Percentiles rank a stretch among this genome's conserved stretches.
Evolutionary conservation across 2,888 invertebrate species (phyloP).

Genomic region (Azorinus chamasolen): DNA sequence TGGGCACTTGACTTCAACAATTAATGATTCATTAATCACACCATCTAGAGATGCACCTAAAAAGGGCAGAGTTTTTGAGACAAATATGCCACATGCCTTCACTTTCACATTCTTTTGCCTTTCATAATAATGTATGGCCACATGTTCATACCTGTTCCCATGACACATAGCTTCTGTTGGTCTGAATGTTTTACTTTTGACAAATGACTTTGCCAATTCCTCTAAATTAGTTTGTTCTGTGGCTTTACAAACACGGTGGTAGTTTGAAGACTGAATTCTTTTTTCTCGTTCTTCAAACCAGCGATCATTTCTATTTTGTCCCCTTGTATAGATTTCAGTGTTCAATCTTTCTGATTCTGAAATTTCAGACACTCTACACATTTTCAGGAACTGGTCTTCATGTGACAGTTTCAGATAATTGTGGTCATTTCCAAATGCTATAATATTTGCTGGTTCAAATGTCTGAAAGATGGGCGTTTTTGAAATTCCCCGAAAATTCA

Average conservation of each 20-base stretch:
- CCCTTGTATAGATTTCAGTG: constrained; percentile 21
- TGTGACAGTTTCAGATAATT: constrained; percentile 43
- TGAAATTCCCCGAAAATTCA: constrained; percentile 51
- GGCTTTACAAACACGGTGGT: constrained; percentile 28
- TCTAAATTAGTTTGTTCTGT: constrained; percentile 13
- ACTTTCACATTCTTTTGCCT: constrained; percentile 10
- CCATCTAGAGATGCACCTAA: constrained; percentile 41
- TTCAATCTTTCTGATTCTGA: not conserved
- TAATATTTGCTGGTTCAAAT: constrained; percentile 52
- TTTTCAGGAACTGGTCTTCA: constrained; percentile 42
- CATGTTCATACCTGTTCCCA: constrained; percentile 36
- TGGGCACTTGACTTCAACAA: constrained; percentile 53
- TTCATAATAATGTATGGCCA: constrained; percentile 19
- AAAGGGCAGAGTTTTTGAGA: constrained; percentile 28
- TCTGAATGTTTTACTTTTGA: not conserved
- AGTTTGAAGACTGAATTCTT: constrained; percentile 40
- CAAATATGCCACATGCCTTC: constrained; percentile 19
- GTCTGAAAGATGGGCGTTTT: constrained; percentile 55
- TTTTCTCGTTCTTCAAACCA: constrained; percentile 33
- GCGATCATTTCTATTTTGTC: constrained; percentile 6
- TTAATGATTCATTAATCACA: constrained; percentile 17
- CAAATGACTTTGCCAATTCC: constrained; percentile 1
- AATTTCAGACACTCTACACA: constrained; percentile 16
- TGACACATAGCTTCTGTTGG: constrained; percentile 35
- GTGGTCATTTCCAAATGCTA: constrained; percentile 54